Evolutionary conservation across 2,888 invertebrate genomes (phyloP).

Genomic region (Erebia palarica): DNA sequence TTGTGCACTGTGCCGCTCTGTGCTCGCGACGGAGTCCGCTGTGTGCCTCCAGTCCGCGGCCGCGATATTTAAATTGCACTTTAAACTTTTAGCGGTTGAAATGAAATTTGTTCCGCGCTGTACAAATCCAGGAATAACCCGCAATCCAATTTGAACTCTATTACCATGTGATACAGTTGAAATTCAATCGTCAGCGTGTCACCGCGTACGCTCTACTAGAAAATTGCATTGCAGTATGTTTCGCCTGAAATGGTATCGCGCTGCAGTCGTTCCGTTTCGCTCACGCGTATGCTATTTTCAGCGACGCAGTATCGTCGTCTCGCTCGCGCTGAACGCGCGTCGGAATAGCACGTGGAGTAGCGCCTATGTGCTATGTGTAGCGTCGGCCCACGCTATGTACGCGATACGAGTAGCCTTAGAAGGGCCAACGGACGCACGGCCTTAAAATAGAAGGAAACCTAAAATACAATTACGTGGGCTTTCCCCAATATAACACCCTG

Average conservation of each 20-base stretch:
- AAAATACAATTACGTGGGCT: no score
- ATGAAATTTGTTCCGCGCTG: conserved; percentile 73
- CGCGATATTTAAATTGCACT: conserved; percentile 70
- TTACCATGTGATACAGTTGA: not conserved
- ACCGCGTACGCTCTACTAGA: conserved; percentile 45
- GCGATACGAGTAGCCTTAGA: conserved; percentile 10
- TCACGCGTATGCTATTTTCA: conserved; percentile 41
- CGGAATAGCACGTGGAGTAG: conserved; percentile 15
- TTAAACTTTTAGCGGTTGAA: conserved; percentile 70
- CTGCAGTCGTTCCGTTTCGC: conserved; percentile 58
- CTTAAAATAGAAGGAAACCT: not conserved
- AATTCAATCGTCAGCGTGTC: not conserved
- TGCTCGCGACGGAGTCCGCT: conserved; percentile 35
- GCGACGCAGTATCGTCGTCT: conserved; percentile 44
- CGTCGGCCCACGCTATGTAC: conserved; percentile 19
- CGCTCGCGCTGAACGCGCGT: conserved; percentile 44
- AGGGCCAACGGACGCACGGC: not conserved
- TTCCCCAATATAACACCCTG: no score
- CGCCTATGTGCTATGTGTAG: conserved; percentile 37
- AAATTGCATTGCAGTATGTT: conserved; percentile 45
- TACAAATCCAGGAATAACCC: conserved; percentile 65
- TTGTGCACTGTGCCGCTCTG: conserved; percentile 37
- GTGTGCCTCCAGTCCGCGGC: conserved; percentile 41
- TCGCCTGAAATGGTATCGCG: conserved; percentile 73
- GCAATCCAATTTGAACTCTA: conserved; percentile 42